phyloP scores from a whole-genome alignment of 1,140 invertebrate genomes.

The Apis dorsata region DNA sequence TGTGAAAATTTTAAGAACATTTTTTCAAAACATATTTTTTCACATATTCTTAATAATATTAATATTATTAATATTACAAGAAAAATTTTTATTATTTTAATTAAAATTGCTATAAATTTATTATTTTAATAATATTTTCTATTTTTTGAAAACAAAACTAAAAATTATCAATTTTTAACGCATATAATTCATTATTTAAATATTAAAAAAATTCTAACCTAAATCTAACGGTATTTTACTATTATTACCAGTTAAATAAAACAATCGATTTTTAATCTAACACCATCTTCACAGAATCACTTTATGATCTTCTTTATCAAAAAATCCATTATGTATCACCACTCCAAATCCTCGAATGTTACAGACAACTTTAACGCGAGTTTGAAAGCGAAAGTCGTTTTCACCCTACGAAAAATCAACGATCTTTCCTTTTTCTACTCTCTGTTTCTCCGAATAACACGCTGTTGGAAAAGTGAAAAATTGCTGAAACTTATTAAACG shows the following conservation, averaged over 20 bases:
- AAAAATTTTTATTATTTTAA: background rate
- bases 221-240: background rate
- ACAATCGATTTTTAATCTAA: background rate
- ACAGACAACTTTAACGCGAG: slow-evolving; percentile 57
- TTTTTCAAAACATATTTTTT: background rate
- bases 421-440: background rate
- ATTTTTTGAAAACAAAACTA: background rate
- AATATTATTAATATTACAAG: background rate
- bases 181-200: background rate
- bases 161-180: background rate
- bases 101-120: background rate
- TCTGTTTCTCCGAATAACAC: background rate
- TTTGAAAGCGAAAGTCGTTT: slow-evolving; percentile 58
- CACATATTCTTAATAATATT: no score
- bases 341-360: slow-evolving; percentile 9
- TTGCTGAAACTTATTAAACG: slow-evolving; percentile 77
- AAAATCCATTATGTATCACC: background rate
- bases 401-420: slow-evolving; percentile 47
- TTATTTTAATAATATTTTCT: no score
- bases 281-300: background rate
- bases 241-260: no score
- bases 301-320: background rate
- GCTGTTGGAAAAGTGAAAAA: slow-evolving; percentile 71
- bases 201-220: background rate
- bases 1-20: background rate